Evolutionary conservation across 2,113 vertebrate species (phyloP).

Genomic region (Martes martes): DNA sequence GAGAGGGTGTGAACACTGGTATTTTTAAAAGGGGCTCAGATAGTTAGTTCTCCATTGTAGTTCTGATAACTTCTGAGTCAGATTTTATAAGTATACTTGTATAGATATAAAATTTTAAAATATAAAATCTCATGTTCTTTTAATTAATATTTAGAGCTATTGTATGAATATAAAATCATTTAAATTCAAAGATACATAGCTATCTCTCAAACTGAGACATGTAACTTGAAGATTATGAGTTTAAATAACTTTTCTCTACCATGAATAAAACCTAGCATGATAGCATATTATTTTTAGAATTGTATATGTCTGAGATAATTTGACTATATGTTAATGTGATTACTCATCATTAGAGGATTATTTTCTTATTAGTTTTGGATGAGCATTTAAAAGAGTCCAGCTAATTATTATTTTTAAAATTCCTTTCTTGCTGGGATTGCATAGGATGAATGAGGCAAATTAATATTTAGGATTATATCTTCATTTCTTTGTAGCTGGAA

Average conservation of each 20-base stretch:
- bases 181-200: neutral
- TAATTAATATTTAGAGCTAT: neutral
- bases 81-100: neutral
- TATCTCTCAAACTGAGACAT: neutral
- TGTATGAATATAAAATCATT: neutral
- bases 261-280: neutral
- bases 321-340: neutral
- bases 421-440: neutral
- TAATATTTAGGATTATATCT: constrained; percentile 53
- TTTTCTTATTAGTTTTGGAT: constrained; percentile 13
- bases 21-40: neutral
- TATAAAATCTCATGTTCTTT: neutral
- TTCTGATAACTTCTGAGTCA: neutral
- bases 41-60: neutral
- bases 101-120: neutral
- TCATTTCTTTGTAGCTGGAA: constrained; percentile 74
- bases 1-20: neutral
- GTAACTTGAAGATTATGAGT: neutral
- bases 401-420: constrained; percentile 36
- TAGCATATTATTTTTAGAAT: constrained; percentile 19
- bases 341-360: neutral
- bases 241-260: neutral
- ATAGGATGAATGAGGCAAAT: neutral
- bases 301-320: neutral
- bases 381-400: neutral